phyloP scores from a whole-genome alignment of 2,888 invertebrate genomes.

The Drosophila leonis region DNA sequence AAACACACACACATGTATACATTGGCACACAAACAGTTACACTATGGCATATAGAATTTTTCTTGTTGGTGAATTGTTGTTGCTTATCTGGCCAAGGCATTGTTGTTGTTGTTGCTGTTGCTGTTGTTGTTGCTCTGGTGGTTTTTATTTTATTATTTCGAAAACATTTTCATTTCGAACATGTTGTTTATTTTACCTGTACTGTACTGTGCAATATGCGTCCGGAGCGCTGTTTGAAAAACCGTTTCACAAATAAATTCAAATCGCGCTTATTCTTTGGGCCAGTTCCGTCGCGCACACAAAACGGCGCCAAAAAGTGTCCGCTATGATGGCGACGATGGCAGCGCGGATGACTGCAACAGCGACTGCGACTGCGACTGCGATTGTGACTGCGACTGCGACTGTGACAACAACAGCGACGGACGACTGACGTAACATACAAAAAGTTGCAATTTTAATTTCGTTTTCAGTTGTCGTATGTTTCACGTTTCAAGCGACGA shows the following conservation, averaged over 20 bases:
- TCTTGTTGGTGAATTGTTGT: slow-evolving; percentile 61
- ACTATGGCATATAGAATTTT: slow-evolving; percentile 66
- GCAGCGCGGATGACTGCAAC: slow-evolving; percentile 19
- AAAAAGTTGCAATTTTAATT: slow-evolving; percentile 68
- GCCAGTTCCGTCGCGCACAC: slow-evolving; percentile 26
- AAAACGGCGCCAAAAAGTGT: slow-evolving; percentile 71
- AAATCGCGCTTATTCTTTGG: slow-evolving; percentile 40
- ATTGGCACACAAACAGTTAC: slow-evolving; percentile 59
- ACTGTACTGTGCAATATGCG: slow-evolving; percentile 10
- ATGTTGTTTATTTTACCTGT: slow-evolving; percentile 64
- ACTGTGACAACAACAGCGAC: slow-evolving; percentile 43
- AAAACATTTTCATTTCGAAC: slow-evolving; percentile 41
- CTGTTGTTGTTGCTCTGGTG: slow-evolving; percentile 35
- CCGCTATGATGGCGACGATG: slow-evolving; percentile 27
- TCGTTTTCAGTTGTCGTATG: slow-evolving; percentile 75
- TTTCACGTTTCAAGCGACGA: slow-evolving; percentile 83
- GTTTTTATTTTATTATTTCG: slow-evolving; percentile 50
- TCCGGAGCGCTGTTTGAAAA: slow-evolving; percentile 31
- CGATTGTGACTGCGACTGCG: slow-evolving; percentile 21
- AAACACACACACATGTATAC: slow-evolving; percentile 38
- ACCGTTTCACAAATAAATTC: slow-evolving; percentile 32
- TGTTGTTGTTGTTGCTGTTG: slow-evolving; percentile 25
- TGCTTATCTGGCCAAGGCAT: slow-evolving; percentile 52
- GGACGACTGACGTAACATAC: slow-evolving; percentile 72
- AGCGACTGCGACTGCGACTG: slow-evolving; percentile 16